A percentile compares a stretch with the other conserved stretches of the same genome.
Conservation (phyloP, 2,113 vertebrate genomes). For the Tupaia chinensis region DNA sequence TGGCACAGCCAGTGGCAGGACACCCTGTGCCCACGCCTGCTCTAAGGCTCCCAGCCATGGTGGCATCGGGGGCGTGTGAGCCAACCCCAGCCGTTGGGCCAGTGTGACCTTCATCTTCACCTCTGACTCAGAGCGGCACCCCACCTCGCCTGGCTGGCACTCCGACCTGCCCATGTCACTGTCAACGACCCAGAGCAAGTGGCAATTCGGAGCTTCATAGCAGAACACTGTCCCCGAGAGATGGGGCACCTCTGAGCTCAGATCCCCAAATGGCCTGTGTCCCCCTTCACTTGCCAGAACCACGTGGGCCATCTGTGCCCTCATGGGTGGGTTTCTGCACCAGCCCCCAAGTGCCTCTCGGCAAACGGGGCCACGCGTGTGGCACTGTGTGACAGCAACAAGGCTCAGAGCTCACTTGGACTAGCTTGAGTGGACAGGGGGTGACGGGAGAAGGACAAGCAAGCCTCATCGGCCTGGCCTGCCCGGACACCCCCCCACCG, state of each 20-base stretch:
- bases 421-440: neutral
- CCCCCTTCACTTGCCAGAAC: neutral
- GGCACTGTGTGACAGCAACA: too few species aligned
- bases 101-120: neutral
- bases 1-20: neutral
- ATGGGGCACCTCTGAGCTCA: neutral
- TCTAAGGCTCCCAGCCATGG: neutral
- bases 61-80: fast-evolving
- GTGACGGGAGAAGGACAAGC: too few species aligned
- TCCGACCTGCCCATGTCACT: neutral
- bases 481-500: too few species aligned
- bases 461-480: neutral
- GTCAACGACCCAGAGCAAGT: neutral
- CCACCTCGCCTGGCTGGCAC: neutral
- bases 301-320: too few species aligned
- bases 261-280: neutral
- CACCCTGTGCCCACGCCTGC: too few species aligned
- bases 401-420: neutral
- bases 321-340: neutral
- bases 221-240: neutral
- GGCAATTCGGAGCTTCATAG: neutral
- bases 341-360: neutral
- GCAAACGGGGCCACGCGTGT: too few species aligned
- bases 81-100: neutral
- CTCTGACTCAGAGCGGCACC: neutral